Evolutionary conservation across 1,140 invertebrate species (phyloP).

Genomic region (Agrilus planipennis): DNA sequence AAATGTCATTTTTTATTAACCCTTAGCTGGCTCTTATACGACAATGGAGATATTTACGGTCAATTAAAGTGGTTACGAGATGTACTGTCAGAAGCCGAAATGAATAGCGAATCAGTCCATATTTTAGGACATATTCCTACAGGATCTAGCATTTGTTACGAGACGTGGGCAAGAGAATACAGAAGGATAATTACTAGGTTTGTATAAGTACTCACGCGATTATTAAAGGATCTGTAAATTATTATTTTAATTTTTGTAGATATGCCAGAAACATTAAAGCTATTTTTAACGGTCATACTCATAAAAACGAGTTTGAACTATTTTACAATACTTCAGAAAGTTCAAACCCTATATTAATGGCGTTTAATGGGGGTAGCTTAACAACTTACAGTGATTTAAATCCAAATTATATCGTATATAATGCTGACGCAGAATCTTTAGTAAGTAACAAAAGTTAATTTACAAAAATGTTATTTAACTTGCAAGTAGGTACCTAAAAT

Average conservation of each 20-base stretch:
- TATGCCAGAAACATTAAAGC: constrained; percentile 48
- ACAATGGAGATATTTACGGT: constrained; percentile 45
- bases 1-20: constrained; percentile 5
- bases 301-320: constrained; percentile 61
- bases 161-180: constrained; percentile 53
- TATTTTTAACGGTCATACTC: constrained; percentile 74
- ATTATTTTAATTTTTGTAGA: constrained; percentile 27
- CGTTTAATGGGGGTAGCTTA: constrained; percentile 66
- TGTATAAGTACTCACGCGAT: constrained; percentile 8
- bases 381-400: constrained; percentile 57
- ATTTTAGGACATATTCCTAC: constrained; percentile 72
- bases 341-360: constrained; percentile 42
- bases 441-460: constrained; percentile 40
- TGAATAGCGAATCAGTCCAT: constrained; percentile 58
- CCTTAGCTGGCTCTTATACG: constrained; percentile 45
- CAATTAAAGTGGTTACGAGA: constrained; percentile 68
- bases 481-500: background rate
- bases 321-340: constrained; percentile 41
- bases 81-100: constrained; percentile 55
- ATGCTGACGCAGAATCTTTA: constrained; percentile 45
- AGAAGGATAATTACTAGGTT: constrained; percentile 43
- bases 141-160: constrained; percentile 52
- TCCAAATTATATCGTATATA: constrained; percentile 69
- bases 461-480: background rate
- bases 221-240: too few relatives aligned